Evolutionary conservation across 2,797 vertebrate genomes (phyloP), one percentile per base, ranked within the genome.

Genomic region (Heliangelus exortis): DNA sequence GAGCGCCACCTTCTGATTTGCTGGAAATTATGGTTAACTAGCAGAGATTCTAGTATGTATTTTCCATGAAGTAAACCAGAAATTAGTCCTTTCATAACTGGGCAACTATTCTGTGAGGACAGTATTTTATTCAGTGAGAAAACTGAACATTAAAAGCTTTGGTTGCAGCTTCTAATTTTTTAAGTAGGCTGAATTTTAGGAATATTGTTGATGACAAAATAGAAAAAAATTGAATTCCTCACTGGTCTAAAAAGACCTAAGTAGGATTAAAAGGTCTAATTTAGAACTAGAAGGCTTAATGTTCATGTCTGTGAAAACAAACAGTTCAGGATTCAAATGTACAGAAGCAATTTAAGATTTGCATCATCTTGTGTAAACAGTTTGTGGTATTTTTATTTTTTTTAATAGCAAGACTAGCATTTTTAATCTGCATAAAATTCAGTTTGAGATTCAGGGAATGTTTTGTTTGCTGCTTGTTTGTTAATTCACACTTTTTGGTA

Each of bases 1-100:
- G 69, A 91, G 92, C 31, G 51, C 89, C 93, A 92, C 55, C 94
- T 96, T 10, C 69, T 89, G 93, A 94, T 33, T 22, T 72, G 6
- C 29, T 62, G 36, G 7, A 58, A 53, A 54, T 85, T 75, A 22
- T 12, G 12, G 13, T 75, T 71, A 22, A 23, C 21, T 68, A 58
- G n/a, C 16, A 72, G 50, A 68, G 81, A 41, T 48, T 47, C 6
- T 51, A 41, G 2, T 61, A 58, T 23, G 36, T 57, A 36, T 79
- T 76, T 48, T 39, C 8, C 72, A 2, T 29, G 58, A 15, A 84
- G 31, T 80, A 54, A 92, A 50, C 4, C 15, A 79, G 23, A 80
- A 90, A 34, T 48, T 8, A 43, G 6, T 57, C 7, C 12, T 50
- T 92, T 72, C 74, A 39, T 15, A 72, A 0, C 6, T 26, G 47